Evolutionary conservation across 1,140 invertebrate genomes (phyloP).

Genomic region (Bombus fervidus): DNA sequence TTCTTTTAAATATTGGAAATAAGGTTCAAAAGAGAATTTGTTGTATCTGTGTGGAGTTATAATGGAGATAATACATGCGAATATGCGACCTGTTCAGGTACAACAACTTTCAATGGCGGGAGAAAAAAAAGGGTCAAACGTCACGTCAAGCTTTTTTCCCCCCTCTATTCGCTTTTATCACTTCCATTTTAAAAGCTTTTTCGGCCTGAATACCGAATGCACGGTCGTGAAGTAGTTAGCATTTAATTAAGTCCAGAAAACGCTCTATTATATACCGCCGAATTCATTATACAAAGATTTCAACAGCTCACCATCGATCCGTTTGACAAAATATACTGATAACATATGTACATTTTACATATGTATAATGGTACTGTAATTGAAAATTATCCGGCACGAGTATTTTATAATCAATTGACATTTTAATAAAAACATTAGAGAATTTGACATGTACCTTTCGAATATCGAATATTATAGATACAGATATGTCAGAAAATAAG

Average conservation of each 20-base stretch:
- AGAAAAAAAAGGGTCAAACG: slow-evolving; percentile 15
- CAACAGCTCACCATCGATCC: not conserved
- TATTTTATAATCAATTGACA: not conserved
- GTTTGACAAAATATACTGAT: not conserved
- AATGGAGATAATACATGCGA: not conserved
- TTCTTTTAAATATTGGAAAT: not conserved
- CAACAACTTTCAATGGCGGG: not conserved
- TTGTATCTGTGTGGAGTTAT: not conserved
- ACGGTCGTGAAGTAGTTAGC: slow-evolving; percentile 35
- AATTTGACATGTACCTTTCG: too few relatives aligned
- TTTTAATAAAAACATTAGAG: not conserved
- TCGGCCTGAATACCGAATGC: not conserved
- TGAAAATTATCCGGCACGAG: not conserved
- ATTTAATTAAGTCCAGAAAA: slow-evolving; percentile 32
- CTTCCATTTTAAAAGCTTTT: slow-evolving; percentile 1
- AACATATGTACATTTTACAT: too few relatives aligned
- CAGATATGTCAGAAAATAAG: not conserved
- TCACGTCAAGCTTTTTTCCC: not conserved
- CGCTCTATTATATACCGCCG: slow-evolving; percentile 3
- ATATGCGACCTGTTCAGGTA: too few relatives aligned
- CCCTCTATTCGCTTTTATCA: slow-evolving; percentile 5
- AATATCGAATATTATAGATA: too few relatives aligned
- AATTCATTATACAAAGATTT: slow-evolving; percentile 8
- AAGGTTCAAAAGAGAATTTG: too few relatives aligned
- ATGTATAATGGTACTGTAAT: not conserved